phyloP scores from a whole-genome alignment of 1,140 invertebrate species.

The Nixonia krombeini region DNA sequence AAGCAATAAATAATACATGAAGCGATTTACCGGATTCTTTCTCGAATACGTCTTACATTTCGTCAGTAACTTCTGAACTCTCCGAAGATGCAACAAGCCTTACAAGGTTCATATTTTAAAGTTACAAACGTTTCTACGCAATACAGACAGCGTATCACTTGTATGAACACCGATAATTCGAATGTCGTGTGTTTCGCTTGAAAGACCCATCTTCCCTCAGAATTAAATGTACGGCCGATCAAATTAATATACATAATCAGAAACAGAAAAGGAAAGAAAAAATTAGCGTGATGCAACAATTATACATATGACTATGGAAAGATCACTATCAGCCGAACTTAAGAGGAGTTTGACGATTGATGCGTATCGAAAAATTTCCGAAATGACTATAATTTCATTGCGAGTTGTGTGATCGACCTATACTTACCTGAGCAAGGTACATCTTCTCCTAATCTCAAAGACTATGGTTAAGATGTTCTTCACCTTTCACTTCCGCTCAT shows the following conservation, averaged over 20 bases:
- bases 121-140: too few relatives aligned
- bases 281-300: background rate
- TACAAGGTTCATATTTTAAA: too few relatives aligned
- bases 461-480: slow-evolving; percentile 22
- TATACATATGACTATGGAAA: slow-evolving; percentile 3
- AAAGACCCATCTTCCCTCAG: too few relatives aligned
- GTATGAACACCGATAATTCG: too few relatives aligned
- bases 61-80: too few relatives aligned
- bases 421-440: slow-evolving; percentile 63
- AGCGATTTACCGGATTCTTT: background rate
- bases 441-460: slow-evolving; percentile 36
- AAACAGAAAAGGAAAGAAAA: background rate
- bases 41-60: too few relatives aligned
- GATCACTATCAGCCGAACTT: slow-evolving; percentile 1
- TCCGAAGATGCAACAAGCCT: too few relatives aligned
- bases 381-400: slow-evolving; percentile 19
- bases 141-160: too few relatives aligned
- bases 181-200: too few relatives aligned
- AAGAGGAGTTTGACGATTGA: slow-evolving; percentile 18
- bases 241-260: slow-evolving; percentile 6
- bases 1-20: slow-evolving; percentile 3
- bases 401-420: slow-evolving; percentile 60
- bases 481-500: slow-evolving; percentile 34
- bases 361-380: slow-evolving; percentile 6
- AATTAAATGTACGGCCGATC: slow-evolving; percentile 25